Conservation (phyloP, 2,888 invertebrate genomes). For the Ophioninae sp. region DNA sequence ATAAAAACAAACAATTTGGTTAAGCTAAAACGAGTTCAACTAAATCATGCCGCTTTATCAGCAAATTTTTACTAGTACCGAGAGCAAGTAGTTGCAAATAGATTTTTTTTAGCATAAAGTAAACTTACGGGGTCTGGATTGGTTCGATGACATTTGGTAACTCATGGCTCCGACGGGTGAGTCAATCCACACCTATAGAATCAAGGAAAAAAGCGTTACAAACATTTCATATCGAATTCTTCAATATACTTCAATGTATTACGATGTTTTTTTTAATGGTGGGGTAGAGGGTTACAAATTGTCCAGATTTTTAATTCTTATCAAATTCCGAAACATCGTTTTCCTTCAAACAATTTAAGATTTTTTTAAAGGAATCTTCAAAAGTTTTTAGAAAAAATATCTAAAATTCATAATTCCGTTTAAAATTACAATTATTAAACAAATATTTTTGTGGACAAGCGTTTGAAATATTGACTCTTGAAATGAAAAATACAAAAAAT, state of each 20-base stretch:
- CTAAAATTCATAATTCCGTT: too few relatives aligned
- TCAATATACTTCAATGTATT: background rate
- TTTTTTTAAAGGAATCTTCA: too few relatives aligned
- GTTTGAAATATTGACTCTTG: too few relatives aligned
- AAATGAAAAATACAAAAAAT: too few relatives aligned
- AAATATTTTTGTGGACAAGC: too few relatives aligned
- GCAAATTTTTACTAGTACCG: too few relatives aligned
- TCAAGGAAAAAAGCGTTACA: constrained; percentile 65
- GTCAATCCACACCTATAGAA: constrained; percentile 85
- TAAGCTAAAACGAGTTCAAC: too few relatives aligned
- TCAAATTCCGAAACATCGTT: background rate
- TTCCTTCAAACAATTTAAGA: too few relatives aligned
- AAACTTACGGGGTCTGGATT: constrained; percentile 92
- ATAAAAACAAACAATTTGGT: too few relatives aligned
- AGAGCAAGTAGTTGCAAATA: background rate
- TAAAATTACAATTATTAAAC: too few relatives aligned
- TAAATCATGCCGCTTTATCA: too few relatives aligned
- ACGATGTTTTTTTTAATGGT: background rate
- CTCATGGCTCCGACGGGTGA: constrained; percentile 90
- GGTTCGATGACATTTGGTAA: constrained; percentile 91
- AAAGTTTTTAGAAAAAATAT: too few relatives aligned
- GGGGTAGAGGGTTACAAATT: background rate
- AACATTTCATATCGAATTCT: background rate
- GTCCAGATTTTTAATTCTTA: background rate
- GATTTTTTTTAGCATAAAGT: background rate